A percentile compares a stretch with the other conserved stretches of the same genome.
These are phyloP conservation scores for Hippocampus barbouri DNA, from an alignment of 2,113 vertebrate genomes.

Conservation along the genomic window DNA sequence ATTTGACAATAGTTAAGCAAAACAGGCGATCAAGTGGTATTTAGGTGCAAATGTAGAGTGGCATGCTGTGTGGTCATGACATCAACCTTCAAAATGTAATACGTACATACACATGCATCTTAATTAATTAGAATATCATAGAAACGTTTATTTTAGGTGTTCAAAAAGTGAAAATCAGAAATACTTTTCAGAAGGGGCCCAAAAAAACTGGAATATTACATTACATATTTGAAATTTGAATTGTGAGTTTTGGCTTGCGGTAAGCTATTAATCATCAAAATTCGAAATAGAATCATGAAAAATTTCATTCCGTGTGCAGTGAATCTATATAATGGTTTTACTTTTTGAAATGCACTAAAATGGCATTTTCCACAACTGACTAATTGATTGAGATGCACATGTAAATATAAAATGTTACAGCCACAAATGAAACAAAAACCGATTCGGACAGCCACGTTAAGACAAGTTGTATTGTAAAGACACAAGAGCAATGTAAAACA, in stretches of 20 bases:
- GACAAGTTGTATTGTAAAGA: constrained; percentile 5
- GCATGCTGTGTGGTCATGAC: too few relatives aligned
- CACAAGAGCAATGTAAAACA: constrained; percentile 9
- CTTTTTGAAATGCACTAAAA: background rate
- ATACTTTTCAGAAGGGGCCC: too few relatives aligned
- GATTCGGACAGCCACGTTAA: constrained; percentile 25
- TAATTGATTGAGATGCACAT: background rate
- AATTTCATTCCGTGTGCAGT: background rate
- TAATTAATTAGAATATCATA: background rate
- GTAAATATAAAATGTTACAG: constrained; percentile 17
- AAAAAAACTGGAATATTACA: too few relatives aligned
- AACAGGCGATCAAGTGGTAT: background rate
- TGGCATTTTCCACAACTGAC: background rate
- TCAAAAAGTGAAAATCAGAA: background rate
- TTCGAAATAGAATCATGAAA: background rate
- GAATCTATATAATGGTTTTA: background rate
- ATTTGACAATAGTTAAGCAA: too few relatives aligned
- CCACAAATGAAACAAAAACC: constrained; percentile 31
- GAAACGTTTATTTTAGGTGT: background rate
- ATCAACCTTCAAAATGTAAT: background rate
- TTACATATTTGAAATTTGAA: background rate
- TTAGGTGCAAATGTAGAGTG: background rate
- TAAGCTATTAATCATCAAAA: background rate
- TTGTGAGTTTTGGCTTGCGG: background rate
- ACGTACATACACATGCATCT: background rate